Conservation (phyloP, 2,797 vertebrate genomes). For the Enteromius fasciolatus region DNA sequence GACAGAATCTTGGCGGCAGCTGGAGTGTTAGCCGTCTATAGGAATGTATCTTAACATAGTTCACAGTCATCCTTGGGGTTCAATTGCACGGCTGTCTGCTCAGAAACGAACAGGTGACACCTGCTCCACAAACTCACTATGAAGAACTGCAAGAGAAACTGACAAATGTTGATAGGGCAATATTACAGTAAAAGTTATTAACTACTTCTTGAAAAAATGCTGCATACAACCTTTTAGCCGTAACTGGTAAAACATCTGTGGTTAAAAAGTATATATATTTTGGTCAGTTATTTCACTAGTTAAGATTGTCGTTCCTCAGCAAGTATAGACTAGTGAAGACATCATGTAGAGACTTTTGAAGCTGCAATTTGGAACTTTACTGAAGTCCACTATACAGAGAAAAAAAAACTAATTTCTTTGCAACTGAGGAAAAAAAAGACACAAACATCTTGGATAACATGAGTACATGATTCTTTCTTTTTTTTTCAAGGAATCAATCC, state of each 20-base stretch:
- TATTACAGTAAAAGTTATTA: neutral
- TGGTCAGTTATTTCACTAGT: too few species aligned
- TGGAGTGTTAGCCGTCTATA: slow-evolving; percentile 14
- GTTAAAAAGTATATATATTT: too few species aligned
- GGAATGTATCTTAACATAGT: slow-evolving; percentile 36
- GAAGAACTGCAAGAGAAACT: slow-evolving; percentile 8
- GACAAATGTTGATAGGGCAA: neutral
- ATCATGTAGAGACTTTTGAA: too few species aligned
- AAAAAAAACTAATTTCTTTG: neutral
- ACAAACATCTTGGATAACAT: neutral
- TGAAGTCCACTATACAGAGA: too few species aligned
- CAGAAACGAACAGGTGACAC: slow-evolving; percentile 19
- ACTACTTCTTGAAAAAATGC: neutral
- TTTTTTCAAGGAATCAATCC: neutral
- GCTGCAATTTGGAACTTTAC: too few species aligned
- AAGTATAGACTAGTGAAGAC: too few species aligned
- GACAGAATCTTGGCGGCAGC: slow-evolving; percentile 27
- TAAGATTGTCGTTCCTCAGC: too few species aligned
- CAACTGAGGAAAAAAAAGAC: neutral
- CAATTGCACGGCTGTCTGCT: slow-evolving; percentile 32
- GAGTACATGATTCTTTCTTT: neutral
- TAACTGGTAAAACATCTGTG: neutral
- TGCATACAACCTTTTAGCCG: neutral
- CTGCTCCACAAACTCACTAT: slow-evolving; percentile 9
- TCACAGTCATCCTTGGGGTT: slow-evolving; percentile 26